phyloP scores from a whole-genome alignment of 2,797 vertebrate species.

The Oceanodroma leucorhoa region DNA sequence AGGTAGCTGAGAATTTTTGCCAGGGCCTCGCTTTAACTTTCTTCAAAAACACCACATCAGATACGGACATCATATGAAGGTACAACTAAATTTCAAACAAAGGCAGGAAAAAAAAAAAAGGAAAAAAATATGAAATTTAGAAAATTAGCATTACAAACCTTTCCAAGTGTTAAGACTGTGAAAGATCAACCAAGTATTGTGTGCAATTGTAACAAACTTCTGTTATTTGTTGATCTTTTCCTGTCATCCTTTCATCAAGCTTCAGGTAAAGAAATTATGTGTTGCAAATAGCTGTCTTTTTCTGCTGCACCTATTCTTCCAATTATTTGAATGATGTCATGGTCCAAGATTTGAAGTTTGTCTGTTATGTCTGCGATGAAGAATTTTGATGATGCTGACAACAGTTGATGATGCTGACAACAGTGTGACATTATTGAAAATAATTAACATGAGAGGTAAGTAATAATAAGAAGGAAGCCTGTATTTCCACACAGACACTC shows the following conservation, averaged over 20 bases:
- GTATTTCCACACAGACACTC: background rate
- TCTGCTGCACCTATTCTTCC: background rate
- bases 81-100: background rate
- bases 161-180: background rate
- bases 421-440: background rate
- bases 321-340: background rate
- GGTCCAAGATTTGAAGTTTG: background rate
- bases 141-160: background rate
- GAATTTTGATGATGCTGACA: background rate
- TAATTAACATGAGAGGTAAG: background rate
- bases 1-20: background rate
- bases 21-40: background rate
- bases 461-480: background rate
- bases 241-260: background rate
- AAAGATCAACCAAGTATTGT: background rate
- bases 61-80: rapidly evolving
- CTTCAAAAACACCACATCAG: background rate
- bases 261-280: background rate
- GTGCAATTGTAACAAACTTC: background rate
- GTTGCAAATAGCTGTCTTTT: background rate
- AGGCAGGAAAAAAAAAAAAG: rapidly evolving
- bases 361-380: background rate
- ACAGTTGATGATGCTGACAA: background rate
- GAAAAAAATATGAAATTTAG: rapidly evolving
- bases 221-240: background rate